Conservation (phyloP, 2,113 vertebrate genomes). For the Apus apus region DNA sequence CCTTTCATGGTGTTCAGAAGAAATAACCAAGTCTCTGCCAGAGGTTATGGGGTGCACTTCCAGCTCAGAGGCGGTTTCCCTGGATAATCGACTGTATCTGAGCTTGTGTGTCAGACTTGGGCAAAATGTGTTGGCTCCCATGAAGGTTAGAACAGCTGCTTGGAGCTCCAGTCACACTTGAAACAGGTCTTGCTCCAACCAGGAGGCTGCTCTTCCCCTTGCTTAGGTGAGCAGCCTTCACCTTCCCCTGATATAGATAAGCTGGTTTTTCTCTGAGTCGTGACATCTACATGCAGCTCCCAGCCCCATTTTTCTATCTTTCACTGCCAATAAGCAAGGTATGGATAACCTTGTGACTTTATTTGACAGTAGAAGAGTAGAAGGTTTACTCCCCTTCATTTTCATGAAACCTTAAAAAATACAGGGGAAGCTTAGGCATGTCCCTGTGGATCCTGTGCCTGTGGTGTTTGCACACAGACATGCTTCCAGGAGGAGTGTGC, state of each 20-base stretch:
- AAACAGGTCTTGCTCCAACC: background rate
- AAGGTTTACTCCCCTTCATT: background rate
- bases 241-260: background rate
- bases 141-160: background rate
- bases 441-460: background rate
- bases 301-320: background rate
- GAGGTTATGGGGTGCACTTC: fast-evolving
- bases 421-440: background rate
- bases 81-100: background rate
- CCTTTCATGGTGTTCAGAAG: background rate
- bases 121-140: fast-evolving
- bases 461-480: background rate
- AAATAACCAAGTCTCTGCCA: background rate
- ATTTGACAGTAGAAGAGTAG: background rate
- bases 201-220: background rate
- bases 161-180: background rate
- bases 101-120: background rate
- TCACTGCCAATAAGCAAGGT: background rate
- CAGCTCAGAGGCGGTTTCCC: fast-evolving
- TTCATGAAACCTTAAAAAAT: background rate
- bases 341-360: background rate
- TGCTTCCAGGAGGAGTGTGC: background rate
- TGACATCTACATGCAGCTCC: background rate
- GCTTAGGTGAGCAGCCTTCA: background rate
- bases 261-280: background rate